Evolutionary conservation across 2,797 vertebrate species (phyloP).

Genomic region (Amblyraja radiata): DNA sequence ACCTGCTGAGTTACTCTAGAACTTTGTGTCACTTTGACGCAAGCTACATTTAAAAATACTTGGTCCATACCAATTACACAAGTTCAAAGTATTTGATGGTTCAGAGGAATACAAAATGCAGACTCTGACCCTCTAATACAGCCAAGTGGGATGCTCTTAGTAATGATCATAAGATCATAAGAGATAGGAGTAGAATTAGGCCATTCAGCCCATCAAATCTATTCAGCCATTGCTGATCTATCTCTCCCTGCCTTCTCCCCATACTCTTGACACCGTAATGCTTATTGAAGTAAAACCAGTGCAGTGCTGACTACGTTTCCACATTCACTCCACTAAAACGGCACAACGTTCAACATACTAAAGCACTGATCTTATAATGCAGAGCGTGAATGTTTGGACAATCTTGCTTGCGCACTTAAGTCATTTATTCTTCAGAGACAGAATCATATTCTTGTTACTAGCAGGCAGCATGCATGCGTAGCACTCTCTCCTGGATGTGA

Average conservation of each 20-base stretch:
- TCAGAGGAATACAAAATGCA: neutral
- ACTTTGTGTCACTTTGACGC: too few species aligned
- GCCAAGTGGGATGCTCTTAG: neutral
- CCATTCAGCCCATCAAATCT: too few species aligned
- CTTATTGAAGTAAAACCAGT: neutral
- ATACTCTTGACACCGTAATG: neutral
- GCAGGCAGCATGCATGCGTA: neutral
- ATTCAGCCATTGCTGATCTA: too few species aligned
- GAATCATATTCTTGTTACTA: neutral
- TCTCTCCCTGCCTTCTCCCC: too few species aligned
- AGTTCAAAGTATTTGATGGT: neutral
- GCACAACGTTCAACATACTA: too few species aligned
- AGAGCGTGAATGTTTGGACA: neutral
- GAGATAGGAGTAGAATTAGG: too few species aligned
- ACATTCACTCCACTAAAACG: neutral
- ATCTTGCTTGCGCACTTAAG: neutral
- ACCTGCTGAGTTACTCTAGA: too few species aligned
- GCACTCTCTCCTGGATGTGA: neutral
- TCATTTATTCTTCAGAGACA: constrained; percentile 20
- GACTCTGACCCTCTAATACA: neutral
- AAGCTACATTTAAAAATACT: neutral
- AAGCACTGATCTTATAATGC: neutral
- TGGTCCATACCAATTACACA: neutral
- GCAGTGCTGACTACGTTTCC: neutral
- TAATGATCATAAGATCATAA: too few species aligned